Base-by-base conservation (phyloP, 2,797 vertebrate species). In the Chelon labrosus region DNA sequence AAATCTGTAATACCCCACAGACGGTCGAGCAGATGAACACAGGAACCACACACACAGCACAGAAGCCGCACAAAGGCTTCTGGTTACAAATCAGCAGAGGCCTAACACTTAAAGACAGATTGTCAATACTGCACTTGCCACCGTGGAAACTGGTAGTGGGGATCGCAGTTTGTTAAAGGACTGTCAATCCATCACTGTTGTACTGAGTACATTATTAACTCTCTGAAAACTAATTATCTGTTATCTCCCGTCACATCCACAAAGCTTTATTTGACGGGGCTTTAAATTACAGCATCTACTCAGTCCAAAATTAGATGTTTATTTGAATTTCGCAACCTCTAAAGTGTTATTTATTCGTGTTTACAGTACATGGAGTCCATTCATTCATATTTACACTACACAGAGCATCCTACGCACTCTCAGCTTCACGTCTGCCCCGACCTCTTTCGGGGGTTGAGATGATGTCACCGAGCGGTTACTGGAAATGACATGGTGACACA, bases 91-190 rank as follows among this genome's bases (percentile, higher is more conserved):
- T 85, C 88, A 87, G 72, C 82, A 44, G 76, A 88, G 82, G 77
- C 77, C 83, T 82, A 90, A 88, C 85, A 91, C 82, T 86, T 85
- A 83, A 88, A 84, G 85, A 89, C 90, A 91, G 86, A 86, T 90
- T 82, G 84, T 90, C 87, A 89, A 90, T 90, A 87, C 65, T 53
- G 73, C 68, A 65, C 79, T 85, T 79, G 80, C 73, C 85, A 70
- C 76, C 42, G 39, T 89, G 84, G 79, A 86, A 82, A 85, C 84
- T 71, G 65, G 79, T 83, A 56, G 14, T 27, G 71, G 77, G 74
- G 86, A 72, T 85, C 79, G 62, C 71, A 84, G 82, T 85, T 76
- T 75, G 82, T 83, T 84, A 87, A 76, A 65, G 78, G 68, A 42
- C 82, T 51, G 70, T 75, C 77, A 73, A 72, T 85, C 80, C 78